Evolutionary conservation across 2,888 invertebrate genomes (phyloP).

Genomic region (Orthonychiurus folsomi): DNA sequence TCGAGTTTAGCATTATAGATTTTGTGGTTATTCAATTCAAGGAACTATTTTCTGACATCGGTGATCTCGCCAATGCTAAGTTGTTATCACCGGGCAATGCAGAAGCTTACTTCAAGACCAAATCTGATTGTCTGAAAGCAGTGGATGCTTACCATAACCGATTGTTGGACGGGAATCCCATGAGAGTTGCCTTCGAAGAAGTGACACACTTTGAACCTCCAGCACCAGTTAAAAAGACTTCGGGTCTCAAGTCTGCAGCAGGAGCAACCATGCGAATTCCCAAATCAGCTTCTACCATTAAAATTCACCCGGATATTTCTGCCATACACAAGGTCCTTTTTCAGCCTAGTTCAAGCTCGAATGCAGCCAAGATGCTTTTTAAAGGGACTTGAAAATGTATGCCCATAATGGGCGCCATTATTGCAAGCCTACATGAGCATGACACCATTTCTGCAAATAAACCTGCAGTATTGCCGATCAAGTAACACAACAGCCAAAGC

Average conservation of each 20-base stretch:
- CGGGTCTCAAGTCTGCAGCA: conserved; percentile 36
- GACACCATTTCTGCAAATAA: too few species aligned
- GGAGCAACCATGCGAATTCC: conserved; percentile 43
- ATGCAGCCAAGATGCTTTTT: conserved; percentile 38
- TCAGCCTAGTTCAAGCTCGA: conserved; percentile 37
- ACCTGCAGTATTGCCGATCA: too few species aligned
- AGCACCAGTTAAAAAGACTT: conserved; percentile 48
- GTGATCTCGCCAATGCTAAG: conserved; percentile 71
- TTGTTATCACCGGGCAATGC: conserved; percentile 79
- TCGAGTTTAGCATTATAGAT: too few species aligned
- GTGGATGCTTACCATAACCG: conserved; percentile 88
- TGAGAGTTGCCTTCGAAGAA: conserved; percentile 79
- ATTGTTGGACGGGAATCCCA: conserved; percentile 80
- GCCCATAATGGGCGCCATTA: too few species aligned
- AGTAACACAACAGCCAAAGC: too few species aligned
- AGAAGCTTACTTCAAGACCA: conserved; percentile 78
- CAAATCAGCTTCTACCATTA: conserved; percentile 44
- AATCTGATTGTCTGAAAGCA: conserved; percentile 78
- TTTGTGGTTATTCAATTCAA: conserved; percentile 6
- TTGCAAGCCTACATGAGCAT: too few species aligned
- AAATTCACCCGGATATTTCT: conserved; percentile 57
- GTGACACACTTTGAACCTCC: conserved; percentile 54
- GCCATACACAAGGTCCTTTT: conserved; percentile 64
- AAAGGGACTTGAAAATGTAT: conserved; percentile 30
- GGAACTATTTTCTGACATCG: conserved; percentile 90